Conservation (phyloP, 1,140 invertebrate genomes). For the Ceratitis capitata region DNA sequence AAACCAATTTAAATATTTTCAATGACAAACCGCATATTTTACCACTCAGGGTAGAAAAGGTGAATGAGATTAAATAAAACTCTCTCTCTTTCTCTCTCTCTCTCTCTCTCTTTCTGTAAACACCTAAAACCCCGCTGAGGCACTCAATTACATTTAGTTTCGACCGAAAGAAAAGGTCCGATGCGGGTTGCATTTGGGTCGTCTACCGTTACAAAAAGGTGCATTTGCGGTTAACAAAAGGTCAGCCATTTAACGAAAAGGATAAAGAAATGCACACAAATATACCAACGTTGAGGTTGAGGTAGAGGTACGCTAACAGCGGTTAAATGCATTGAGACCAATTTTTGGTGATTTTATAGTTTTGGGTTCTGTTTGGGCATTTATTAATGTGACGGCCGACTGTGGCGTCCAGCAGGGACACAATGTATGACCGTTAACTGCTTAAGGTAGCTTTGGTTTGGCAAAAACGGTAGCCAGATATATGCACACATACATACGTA, state of each 20-base stretch:
- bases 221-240: not conserved
- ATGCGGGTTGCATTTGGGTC: not conserved
- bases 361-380: not conserved
- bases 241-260: not conserved
- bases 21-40: not conserved
- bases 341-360: not conserved
- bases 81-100: not conserved
- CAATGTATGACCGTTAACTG: not conserved
- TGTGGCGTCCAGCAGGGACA: not conserved
- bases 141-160: not conserved
- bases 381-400: not conserved
- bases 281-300: not conserved
- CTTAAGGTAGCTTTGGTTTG: not conserved
- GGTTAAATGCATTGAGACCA: not conserved
- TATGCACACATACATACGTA: not conserved
- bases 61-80: not conserved
- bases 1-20: not conserved
- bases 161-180: not conserved
- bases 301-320: not conserved
- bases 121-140: not conserved
- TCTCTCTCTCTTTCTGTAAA: not conserved
- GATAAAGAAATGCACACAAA: not conserved
- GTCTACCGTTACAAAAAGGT: constrained; percentile 4
- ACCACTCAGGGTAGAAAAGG: not conserved
- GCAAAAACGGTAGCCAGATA: no score